Evolutionary conservation across 1,140 invertebrate species (phyloP).

Genomic region (Panagrolaimus sp.): DNA sequence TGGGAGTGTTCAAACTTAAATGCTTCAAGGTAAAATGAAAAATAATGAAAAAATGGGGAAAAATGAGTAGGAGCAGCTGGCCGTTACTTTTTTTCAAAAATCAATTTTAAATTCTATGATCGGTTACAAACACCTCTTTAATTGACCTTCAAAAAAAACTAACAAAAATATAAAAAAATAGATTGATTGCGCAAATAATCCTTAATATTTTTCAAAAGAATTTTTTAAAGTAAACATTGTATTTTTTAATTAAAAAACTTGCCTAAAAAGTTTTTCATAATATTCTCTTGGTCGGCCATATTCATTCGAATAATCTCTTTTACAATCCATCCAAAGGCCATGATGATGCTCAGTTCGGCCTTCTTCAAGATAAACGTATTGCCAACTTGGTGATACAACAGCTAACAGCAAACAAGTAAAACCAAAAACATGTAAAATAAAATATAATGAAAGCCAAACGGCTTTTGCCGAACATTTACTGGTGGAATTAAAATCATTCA

Average conservation of each 20-base stretch:
- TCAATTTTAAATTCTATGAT: no score
- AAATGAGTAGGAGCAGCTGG: no score
- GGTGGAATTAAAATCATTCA: neutral
- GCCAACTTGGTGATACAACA: slow-evolving; percentile 53
- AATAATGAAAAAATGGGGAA: no score
- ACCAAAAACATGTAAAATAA: slow-evolving; percentile 47
- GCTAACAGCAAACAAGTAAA: slow-evolving; percentile 47
- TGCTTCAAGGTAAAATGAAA: neutral
- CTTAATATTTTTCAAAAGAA: no score
- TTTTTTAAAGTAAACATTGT: no score
- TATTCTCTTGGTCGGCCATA: slow-evolving; percentile 55
- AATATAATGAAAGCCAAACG: slow-evolving; percentile 44
- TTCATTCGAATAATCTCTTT: slow-evolving; percentile 57
- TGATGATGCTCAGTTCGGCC: slow-evolving; percentile 58
- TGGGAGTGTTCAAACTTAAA: neutral
- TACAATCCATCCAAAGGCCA: slow-evolving; percentile 57
- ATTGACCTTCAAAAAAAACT: no score
- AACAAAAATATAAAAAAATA: no score
- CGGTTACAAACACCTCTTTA: no score
- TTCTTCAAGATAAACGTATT: slow-evolving; percentile 55
- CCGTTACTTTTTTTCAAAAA: no score
- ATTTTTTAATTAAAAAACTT: slow-evolving; percentile 6
- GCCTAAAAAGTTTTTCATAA: slow-evolving; percentile 57
- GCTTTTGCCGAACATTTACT: slow-evolving; percentile 12
- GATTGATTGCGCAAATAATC: no score